These are phyloP conservation scores for Chymomyza costata DNA, from an alignment of 1,140 invertebrate genomes.

Conservation along the genomic window DNA sequence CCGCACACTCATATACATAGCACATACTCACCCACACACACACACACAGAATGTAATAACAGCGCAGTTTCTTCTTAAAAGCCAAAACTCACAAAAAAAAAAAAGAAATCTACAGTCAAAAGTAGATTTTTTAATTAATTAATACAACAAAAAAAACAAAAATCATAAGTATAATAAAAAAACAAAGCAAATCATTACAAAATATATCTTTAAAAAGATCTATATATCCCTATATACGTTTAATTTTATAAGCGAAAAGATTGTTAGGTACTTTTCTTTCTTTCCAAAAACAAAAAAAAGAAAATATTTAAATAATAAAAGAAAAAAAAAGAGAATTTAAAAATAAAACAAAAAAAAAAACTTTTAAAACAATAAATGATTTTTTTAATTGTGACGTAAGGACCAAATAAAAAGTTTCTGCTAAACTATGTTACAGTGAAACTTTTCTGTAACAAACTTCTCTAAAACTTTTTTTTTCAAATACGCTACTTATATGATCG, in stretches of 20 bases:
- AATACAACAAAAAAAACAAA: constrained; percentile 41
- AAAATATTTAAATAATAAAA: constrained; percentile 19
- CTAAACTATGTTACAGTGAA: too few relatives aligned
- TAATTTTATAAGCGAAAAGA: constrained; percentile 53
- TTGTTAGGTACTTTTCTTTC: constrained; percentile 59
- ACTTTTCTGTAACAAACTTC: too few relatives aligned
- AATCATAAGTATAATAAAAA: constrained; percentile 42
- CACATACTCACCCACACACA: constrained; percentile 17
- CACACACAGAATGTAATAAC: constrained; percentile 9
- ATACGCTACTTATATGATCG: too few relatives aligned
- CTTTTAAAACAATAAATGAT: too few relatives aligned
- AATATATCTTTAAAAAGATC: too few relatives aligned
- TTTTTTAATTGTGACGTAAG: too few relatives aligned
- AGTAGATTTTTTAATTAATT: constrained; percentile 30
- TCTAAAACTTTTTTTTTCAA: too few relatives aligned
- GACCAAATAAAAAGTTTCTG: too few relatives aligned
- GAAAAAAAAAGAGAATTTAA: constrained; percentile 44
- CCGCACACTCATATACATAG: constrained; percentile 16
- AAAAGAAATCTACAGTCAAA: constrained; percentile 35
- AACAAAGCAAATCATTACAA: constrained; percentile 15
- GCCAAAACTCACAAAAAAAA: constrained; percentile 41
- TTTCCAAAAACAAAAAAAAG: constrained; percentile 42
- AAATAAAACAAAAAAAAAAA: constrained; percentile 41
- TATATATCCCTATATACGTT: constrained; percentile 55
- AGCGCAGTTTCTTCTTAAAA: background rate